Base-by-base conservation (phyloP, 2,113 vertebrate genomes). In the Thomomys bottae region DNA sequence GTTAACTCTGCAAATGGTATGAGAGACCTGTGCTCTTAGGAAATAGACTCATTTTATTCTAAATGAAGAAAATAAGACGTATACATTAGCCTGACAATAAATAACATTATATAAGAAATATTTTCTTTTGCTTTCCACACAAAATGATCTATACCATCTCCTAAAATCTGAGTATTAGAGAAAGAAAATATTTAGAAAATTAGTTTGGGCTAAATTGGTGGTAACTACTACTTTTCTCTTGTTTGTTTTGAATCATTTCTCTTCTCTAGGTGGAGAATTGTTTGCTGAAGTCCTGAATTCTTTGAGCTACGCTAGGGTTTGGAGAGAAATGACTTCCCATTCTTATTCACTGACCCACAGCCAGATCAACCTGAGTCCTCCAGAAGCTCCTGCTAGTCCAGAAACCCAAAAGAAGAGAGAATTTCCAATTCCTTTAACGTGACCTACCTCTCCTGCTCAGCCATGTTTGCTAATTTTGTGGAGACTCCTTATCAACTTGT, bases 401-500 rank as follows among this genome's bases (percentile, higher is more conserved):
- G 75, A 38, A 63, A 92, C n/a, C 24, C 73, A 92, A 73, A n/a
- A n/a, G 64, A 89, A 86, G 80, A 72, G 91, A 28, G 73, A 71
- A 67, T n/a, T 0, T 24, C 86, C 64, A n/a, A n/a, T 61, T 36
- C 0, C 1, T 40, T 57, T 87, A 90, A 66, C 32, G 63, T 63
- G 32, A 45, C 57, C 38, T 79, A 93, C 30, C 76, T 42, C 68
- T 70, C 92, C 71, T 18, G 26, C 32, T 7, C 4, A 20, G 68
- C 14, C 18, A 0, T 23, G 59, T 64, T 45, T 94, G 79, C 30
- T 36, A 24, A 14, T 21, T 54, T n/a, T 66, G n/a, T n/a, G 1
- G 88, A 80, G 90, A 40, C 40, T 90, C 45, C 88, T 75, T 84
- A 93, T 94, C 82, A 91, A 88, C 79, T 61, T 85, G 57, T 18